These are phyloP conservation scores for Elachura formosa DNA, from an alignment of 2,113 vertebrate species.

Conservation along the genomic window DNA sequence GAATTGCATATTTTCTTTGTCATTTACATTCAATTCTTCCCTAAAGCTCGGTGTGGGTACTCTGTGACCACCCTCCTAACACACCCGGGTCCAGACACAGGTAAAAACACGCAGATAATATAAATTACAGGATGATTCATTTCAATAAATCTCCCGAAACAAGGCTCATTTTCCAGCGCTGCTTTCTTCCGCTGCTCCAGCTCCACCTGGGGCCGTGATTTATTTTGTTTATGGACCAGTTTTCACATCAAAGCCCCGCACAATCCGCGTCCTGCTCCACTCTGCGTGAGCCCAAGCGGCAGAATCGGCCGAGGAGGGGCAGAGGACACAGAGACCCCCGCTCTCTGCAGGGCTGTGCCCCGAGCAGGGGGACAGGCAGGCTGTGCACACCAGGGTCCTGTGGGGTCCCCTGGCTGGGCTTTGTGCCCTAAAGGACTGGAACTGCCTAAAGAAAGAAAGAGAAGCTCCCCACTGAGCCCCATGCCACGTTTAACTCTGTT, in stretches of 20 bases:
- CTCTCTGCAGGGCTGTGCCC: not conserved
- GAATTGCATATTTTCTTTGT: not conserved
- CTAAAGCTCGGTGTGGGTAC: not conserved
- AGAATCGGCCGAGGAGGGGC: not conserved
- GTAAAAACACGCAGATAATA: not conserved
- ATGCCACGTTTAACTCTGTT: no score
- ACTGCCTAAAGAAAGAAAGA: not conserved
- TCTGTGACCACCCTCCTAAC: not conserved
- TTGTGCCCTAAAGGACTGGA: not conserved
- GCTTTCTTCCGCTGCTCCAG: not conserved
- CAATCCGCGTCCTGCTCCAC: not conserved
- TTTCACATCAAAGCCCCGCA: not conserved
- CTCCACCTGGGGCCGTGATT: not conserved
- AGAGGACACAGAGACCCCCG: not conserved
- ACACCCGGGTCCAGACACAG: not conserved
- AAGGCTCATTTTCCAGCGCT: not conserved
- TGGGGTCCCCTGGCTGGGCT: not conserved
- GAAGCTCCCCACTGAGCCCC: no score
- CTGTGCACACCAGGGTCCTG: fast-evolving
- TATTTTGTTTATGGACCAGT: not conserved
- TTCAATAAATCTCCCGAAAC: not conserved
- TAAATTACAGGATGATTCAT: not conserved
- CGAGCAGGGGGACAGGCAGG: fast-evolving
- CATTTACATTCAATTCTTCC: not conserved
- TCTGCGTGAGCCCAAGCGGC: not conserved